phyloP scores from a whole-genome alignment of 2,797 vertebrate genomes.

The Enteromius mattozi region DNA sequence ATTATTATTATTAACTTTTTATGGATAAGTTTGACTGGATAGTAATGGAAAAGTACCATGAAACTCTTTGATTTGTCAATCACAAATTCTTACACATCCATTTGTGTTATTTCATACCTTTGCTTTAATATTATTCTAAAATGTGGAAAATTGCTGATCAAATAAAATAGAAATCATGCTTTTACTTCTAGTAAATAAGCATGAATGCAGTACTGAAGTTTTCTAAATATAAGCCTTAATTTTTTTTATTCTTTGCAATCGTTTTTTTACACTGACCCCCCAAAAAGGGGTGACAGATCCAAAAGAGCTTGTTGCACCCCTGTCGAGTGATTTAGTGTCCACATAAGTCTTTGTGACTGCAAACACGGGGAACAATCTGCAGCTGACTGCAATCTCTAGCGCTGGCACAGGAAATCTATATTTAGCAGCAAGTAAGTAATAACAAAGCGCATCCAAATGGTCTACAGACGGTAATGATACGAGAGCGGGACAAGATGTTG shows the following conservation, averaged over 20 bases:
- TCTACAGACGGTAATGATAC: slow-evolving; percentile 76
- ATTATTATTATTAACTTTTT: neutral
- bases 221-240: neutral
- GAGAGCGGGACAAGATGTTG: slow-evolving; percentile 76
- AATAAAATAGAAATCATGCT: neutral
- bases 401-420: slow-evolving; percentile 73
- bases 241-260: neutral
- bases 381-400: slow-evolving; percentile 72
- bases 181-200: neutral
- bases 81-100: neutral
- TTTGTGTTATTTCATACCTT: neutral
- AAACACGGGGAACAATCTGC: slow-evolving; percentile 68
- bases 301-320: slow-evolving; percentile 30
- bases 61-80: neutral
- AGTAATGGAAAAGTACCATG: neutral
- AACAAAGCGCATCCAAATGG: slow-evolving; percentile 76
- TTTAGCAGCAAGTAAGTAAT: slow-evolving; percentile 80
- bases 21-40: neutral
- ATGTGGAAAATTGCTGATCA: neutral
- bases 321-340: slow-evolving; percentile 69
- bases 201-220: neutral
- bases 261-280: neutral
- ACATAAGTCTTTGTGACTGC: slow-evolving; percentile 67
- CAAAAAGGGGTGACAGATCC: neutral
- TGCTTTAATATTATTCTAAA: neutral